These are phyloP conservation scores for Apostichopus parvimensis DNA, from an alignment of 35 echinoderm and acorn worm genomes.

Conservation along the genomic window DNA sequence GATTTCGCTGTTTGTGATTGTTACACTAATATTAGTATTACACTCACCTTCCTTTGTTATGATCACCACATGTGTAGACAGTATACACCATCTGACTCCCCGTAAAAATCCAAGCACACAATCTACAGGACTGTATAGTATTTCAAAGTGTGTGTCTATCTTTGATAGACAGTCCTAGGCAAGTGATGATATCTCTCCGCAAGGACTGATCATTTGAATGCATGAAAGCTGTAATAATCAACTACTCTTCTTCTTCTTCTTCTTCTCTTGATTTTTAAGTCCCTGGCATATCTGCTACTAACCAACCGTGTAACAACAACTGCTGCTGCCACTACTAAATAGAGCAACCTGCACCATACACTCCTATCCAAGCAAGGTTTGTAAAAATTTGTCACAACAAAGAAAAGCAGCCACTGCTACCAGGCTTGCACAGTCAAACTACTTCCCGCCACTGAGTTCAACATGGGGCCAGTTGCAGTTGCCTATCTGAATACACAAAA, in stretches of 20 bases:
- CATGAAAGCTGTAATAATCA: background rate
- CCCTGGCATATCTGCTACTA: background rate
- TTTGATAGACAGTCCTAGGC: background rate
- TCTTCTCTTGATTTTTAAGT: background rate
- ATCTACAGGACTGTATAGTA: background rate
- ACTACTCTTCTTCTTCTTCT: background rate
- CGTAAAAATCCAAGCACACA: background rate
- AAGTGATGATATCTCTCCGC: background rate
- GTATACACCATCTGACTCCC: background rate
- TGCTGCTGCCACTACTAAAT: background rate
- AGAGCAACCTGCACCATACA: conserved; percentile 4
- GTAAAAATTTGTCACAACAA: conserved; percentile 21
- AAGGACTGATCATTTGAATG: background rate
- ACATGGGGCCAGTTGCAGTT: conserved; percentile 4
- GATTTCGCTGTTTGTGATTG: background rate
- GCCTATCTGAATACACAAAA: conserved; percentile 5
- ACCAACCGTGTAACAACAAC: conserved; percentile 19
- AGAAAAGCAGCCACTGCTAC: conserved; percentile 2
- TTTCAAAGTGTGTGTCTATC: background rate
- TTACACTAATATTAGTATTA: background rate
- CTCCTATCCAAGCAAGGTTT: conserved; percentile 3
- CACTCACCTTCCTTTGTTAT: conserved; percentile 45
- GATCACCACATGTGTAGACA: conserved; percentile 9
- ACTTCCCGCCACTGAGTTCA: conserved; percentile 43
- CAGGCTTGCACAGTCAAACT: conserved; percentile 1